Percentiles rank a stretch among this genome's conserved stretches.
Evolutionary conservation across 2,113 vertebrate species (phyloP).

Genomic region (Pelecanoides urinatrix): DNA sequence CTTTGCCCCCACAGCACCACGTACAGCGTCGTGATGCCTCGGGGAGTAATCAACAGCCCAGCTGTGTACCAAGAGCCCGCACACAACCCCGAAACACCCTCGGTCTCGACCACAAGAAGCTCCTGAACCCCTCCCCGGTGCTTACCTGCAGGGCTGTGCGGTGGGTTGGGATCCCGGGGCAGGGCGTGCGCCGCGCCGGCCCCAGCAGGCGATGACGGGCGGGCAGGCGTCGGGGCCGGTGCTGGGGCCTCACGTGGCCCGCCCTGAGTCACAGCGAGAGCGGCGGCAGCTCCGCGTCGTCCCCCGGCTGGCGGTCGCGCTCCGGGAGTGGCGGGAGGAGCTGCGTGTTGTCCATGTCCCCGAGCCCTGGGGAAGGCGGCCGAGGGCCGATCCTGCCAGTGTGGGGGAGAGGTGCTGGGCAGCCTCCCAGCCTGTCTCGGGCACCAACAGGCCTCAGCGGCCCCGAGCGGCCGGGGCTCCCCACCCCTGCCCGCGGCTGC

Average conservation of each 20-base stretch:
- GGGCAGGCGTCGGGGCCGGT: accelerated
- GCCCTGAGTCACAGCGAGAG: not conserved
- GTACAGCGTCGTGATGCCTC: accelerated
- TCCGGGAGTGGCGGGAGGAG: accelerated
- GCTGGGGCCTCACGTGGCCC: not conserved
- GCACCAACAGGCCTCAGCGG: accelerated
- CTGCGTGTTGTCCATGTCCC: accelerated
- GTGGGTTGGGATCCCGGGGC: not conserved
- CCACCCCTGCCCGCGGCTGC: accelerated
- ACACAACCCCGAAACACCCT: not conserved
- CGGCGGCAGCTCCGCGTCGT: accelerated
- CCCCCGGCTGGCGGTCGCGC: accelerated
- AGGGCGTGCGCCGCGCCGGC: not conserved
- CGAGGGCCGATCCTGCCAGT: accelerated
- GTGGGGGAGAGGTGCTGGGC: accelerated
- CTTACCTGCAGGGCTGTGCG: not conserved
- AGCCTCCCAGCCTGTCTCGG: not conserved
- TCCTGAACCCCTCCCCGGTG: not conserved
- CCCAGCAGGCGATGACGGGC: accelerated
- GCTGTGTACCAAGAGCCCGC: not conserved
- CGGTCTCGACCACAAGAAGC: not conserved
- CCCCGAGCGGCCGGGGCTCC: accelerated
- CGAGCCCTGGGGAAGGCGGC: not conserved
- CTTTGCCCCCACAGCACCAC: not conserved
- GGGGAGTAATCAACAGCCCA: not conserved